Base-by-base conservation (phyloP, 2,113 vertebrate species). In the Papio anubis region DNA sequence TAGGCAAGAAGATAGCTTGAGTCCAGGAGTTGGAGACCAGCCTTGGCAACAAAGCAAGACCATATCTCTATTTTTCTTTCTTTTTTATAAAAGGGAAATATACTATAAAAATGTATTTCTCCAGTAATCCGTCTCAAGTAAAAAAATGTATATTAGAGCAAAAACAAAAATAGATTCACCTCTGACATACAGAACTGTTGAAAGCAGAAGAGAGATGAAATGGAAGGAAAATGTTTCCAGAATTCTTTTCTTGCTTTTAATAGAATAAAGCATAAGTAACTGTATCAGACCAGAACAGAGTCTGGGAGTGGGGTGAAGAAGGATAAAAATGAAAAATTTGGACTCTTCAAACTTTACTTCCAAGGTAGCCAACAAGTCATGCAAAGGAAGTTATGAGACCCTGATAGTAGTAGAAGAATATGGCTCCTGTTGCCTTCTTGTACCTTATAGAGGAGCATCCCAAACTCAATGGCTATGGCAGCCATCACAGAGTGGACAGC, bases 161-260 rank as follows among this genome's bases (percentile, higher is more conserved):
- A 92, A 96, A 92, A 75, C 30, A 79, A 95, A 88, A 95, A 59
- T 45, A 59, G 55, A 84, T 40, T 93, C 86, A n/a, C 40, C 61
- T 81, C 61, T 83, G 61, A 72, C 38, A 52, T 20, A 73, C 1
- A 93, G 18, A 90, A 76, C 6, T 50, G 55, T 64, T 75, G 16
- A 82, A 87, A 73, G n/a, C 23, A 80, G 50, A 23, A 43, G 18
- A 86, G 8, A 27, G 3, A 21, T 81, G 50, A 27, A 18, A 83
- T 23, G 2, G 40, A 73, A 68, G 40, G 27, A 50, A 81, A 61
- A 40, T 52, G 40, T 38, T 96, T 88, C 66, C 79, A 96, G 83
- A 96, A 89, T 95, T 94, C 18, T 75, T 88, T 45, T 21, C 21
- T 40, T 88, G 13, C 2, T 66, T 96, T 81, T 45, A 6, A n/a